Percentiles rank a stretch among this genome's conserved stretches.
phyloP scores from a whole-genome alignment of 2,797 vertebrate genomes.

The Myripristis murdjan region DNA sequence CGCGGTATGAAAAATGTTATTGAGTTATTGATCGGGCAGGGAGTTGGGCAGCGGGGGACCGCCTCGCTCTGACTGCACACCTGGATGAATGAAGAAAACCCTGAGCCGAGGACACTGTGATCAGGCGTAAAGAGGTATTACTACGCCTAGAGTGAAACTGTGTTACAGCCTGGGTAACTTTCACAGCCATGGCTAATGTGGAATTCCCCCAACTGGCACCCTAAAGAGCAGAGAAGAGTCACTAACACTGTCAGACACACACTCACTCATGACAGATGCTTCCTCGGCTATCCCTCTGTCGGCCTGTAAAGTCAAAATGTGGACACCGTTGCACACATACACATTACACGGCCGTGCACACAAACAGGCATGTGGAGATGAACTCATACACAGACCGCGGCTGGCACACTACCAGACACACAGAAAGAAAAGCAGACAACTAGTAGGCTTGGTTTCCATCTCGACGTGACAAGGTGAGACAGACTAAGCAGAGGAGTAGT shows the following conservation, averaged over 20 bases:
- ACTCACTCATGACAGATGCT: slow-evolving; percentile 75
- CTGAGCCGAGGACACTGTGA: slow-evolving; percentile 67
- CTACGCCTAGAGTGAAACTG: slow-evolving; percentile 59
- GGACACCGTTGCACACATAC: slow-evolving; percentile 45
- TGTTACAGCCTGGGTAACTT: slow-evolving; percentile 60
- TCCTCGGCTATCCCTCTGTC: slow-evolving; percentile 56
- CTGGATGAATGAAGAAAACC: slow-evolving; percentile 70
- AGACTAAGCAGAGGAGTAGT: slow-evolving; percentile 53
- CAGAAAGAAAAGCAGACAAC: slow-evolving; percentile 51
- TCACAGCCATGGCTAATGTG: slow-evolving; percentile 69
- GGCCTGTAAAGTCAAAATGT: slow-evolving; percentile 60
- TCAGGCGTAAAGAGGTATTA: slow-evolving; percentile 75
- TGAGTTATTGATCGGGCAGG: slow-evolving; percentile 93
- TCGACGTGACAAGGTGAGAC: slow-evolving; percentile 68
- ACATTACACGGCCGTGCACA: slow-evolving; percentile 57
- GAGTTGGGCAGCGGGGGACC: slow-evolving; percentile 86
- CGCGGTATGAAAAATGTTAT: slow-evolving; percentile 92
- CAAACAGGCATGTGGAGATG: slow-evolving; percentile 47
- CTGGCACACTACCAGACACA: slow-evolving; percentile 50
- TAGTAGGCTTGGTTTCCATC: slow-evolving; percentile 49
- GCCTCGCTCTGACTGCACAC: slow-evolving; percentile 76
- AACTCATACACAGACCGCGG: slow-evolving; percentile 36
- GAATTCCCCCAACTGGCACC: slow-evolving; percentile 74
- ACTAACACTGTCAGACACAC: slow-evolving; percentile 81
- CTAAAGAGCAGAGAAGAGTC: slow-evolving; percentile 75